Conservation (phyloP, 2,113 vertebrate species). For the Passerina amoena region DNA sequence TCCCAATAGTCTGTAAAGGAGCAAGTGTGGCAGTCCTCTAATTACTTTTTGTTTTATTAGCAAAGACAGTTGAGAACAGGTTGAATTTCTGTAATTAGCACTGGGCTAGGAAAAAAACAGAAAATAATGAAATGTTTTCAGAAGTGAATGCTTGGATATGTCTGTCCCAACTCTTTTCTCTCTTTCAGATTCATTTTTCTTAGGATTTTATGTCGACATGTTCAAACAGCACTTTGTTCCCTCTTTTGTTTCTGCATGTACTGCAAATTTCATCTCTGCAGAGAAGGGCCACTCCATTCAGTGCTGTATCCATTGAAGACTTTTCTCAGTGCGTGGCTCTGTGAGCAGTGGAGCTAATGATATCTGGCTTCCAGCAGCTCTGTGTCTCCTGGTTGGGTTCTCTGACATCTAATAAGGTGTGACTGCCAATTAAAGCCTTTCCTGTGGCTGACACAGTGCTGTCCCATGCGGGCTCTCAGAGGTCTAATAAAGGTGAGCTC, state of each 20-base stretch:
- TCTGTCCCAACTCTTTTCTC: neutral
- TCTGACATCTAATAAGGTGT: conserved; percentile 49
- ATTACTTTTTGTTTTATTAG: neutral
- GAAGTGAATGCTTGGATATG: neutral
- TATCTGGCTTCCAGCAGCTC: conserved; percentile 57
- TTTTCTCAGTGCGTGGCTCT: neutral
- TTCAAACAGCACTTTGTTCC: conserved; percentile 54
- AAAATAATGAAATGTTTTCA: conserved; percentile 30
- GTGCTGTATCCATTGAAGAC: neutral
- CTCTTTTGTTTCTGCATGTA: conserved; percentile 49
- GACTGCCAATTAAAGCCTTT: conserved; percentile 61
- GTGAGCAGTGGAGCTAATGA: conserved; percentile 48
- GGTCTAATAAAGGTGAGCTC: conserved; percentile 37
- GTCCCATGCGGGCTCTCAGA: conserved; percentile 42
- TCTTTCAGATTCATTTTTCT: neutral
- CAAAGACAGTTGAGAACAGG: conserved; percentile 8
- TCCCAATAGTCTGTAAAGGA: neutral
- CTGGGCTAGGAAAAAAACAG: neutral
- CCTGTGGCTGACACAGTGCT: conserved; percentile 29
- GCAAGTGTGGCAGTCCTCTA: neutral
- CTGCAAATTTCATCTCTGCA: conserved; percentile 7
- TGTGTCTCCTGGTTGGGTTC: conserved; percentile 38
- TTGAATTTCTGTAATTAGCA: conserved; percentile 27
- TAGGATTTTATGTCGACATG: neutral
- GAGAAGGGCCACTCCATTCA: neutral